phyloP scores from a whole-genome alignment of 1,140 invertebrate species.

The Nylanderia fulva region DNA sequence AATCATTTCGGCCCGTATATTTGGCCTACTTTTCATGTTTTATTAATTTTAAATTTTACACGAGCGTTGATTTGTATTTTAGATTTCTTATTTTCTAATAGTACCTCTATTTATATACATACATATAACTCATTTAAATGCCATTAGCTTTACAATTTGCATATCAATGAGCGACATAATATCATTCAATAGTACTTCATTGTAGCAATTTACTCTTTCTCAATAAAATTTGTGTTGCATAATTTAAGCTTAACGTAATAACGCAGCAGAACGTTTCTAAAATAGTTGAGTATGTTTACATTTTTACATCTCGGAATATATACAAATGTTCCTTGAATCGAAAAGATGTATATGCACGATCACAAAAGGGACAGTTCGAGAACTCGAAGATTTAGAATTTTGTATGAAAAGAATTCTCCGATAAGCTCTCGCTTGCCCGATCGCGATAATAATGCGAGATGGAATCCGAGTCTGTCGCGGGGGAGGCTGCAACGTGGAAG shows the following conservation, averaged over 20 bases:
- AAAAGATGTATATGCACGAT: not conserved
- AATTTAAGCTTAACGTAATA: not conserved
- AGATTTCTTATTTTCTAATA: not conserved
- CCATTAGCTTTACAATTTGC: constrained; percentile 6
- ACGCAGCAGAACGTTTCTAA: not conserved
- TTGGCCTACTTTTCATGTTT: no score
- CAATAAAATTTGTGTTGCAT: not conserved
- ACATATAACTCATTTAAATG: not conserved
- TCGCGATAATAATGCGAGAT: not conserved
- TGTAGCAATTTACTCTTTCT: not conserved
- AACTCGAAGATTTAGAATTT: not conserved
- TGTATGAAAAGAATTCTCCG: not conserved
- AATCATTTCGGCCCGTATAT: no score
- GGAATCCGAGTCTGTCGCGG: constrained; percentile 3
- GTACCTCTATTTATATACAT: not conserved
- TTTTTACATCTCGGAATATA: not conserved
- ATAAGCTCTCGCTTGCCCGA: not conserved
- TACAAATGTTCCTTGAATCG: no score
- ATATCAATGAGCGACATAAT: not conserved
- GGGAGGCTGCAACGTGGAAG: not conserved
- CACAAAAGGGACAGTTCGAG: not conserved
- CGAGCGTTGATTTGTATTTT: no score
- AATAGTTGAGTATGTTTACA: not conserved
- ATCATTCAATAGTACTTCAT: not conserved
- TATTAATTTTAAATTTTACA: no score